Conservation (phyloP, 2,888 invertebrate genomes). For the Eupithecia subumbrata region DNA sequence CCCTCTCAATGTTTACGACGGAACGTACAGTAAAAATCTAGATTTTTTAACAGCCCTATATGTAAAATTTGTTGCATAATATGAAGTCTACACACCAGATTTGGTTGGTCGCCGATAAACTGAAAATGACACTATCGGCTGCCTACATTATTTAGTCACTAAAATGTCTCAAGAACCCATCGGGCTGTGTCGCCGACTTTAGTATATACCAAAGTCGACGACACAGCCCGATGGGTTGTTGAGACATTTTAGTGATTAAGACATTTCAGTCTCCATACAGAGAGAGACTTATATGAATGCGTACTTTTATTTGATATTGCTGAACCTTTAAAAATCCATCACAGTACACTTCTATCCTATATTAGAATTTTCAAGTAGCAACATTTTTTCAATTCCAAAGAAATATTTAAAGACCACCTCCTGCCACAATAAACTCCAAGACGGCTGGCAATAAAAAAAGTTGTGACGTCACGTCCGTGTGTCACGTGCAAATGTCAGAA, state of each 20-base stretch:
- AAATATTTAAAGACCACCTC: slow-evolving; percentile 45
- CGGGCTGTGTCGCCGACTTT: neutral
- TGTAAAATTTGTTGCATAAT: neutral
- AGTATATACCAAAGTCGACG: no score
- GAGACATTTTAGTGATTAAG: no score
- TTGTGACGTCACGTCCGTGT: slow-evolving; percentile 50
- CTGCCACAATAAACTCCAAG: slow-evolving; percentile 45
- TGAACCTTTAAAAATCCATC: neutral
- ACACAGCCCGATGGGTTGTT: no score
- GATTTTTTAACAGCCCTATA: neutral
- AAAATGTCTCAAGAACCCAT: neutral
- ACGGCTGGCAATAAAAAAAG: slow-evolving; percentile 50
- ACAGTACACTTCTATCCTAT: neutral
- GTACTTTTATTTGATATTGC: neutral
- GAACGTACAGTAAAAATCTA: neutral
- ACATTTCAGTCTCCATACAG: no score
- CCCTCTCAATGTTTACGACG: neutral
- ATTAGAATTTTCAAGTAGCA: slow-evolving; percentile 15
- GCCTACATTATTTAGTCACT: neutral
- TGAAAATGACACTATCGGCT: neutral
- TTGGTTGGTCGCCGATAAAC: neutral
- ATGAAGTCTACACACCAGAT: neutral
- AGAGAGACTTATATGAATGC: no score
- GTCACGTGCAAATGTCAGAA: slow-evolving; percentile 53
- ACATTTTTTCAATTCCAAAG: slow-evolving; percentile 20